These are phyloP conservation scores for Gallinago nigripennis DNA, from an alignment of 2,797 vertebrate genomes.

Conservation along the genomic window DNA sequence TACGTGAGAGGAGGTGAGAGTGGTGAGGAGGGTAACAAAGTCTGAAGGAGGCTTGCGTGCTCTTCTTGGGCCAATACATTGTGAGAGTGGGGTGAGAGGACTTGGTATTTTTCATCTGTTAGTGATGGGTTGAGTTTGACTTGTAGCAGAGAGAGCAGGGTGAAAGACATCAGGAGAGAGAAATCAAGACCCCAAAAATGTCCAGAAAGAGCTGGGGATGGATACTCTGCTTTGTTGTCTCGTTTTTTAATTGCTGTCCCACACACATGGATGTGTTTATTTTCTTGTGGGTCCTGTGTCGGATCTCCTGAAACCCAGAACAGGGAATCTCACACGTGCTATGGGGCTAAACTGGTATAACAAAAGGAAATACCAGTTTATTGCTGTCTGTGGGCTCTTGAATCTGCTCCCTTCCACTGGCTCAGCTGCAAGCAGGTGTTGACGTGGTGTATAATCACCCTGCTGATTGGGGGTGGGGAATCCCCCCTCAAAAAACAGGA, in stretches of 20 bases:
- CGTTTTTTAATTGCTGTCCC: neutral
- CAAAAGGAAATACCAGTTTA: conserved; percentile 29
- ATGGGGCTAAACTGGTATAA: conserved; percentile 29
- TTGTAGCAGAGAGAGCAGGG: neutral
- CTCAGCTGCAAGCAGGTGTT: conserved; percentile 41
- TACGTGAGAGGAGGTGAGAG: neutral
- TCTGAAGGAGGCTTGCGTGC: neutral
- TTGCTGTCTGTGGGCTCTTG: conserved; percentile 19
- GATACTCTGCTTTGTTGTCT: neutral
- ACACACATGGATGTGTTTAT: neutral
- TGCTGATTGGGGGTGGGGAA: conserved; percentile 35
- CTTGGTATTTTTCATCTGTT: neutral
- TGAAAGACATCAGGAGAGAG: neutral
- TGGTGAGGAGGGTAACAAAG: neutral
- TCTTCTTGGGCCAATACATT: neutral
- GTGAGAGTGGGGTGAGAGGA: neutral
- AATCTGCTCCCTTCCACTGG: conserved; percentile 29
- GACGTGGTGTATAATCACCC: conserved; percentile 47
- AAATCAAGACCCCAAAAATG: neutral
- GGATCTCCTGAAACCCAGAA: neutral
- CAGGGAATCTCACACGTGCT: neutral
- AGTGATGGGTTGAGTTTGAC: neutral
- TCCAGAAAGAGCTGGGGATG: neutral
- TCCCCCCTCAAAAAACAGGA: neutral
- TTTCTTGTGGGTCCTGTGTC: neutral